Evolutionary conservation across 2,888 invertebrate genomes (phyloP).

Genomic region (Abrostola tripartita): DNA sequence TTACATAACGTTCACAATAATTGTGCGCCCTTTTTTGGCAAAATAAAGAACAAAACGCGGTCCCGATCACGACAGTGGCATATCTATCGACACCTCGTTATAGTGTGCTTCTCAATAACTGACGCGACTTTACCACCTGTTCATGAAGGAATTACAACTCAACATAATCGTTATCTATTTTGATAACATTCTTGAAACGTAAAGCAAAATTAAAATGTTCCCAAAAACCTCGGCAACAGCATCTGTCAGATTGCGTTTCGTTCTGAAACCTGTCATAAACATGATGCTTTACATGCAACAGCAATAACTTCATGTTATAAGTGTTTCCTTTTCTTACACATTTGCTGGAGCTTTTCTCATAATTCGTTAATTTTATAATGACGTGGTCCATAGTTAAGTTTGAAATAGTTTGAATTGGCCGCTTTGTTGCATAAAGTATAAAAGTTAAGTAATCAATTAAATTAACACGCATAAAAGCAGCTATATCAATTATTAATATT

Average conservation of each 20-base stretch:
- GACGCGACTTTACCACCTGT: slow-evolving; percentile 64
- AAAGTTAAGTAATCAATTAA: no score
- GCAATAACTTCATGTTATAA: background rate
- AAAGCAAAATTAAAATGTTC: slow-evolving; percentile 68
- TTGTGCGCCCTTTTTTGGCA: slow-evolving; percentile 73
- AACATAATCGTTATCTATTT: slow-evolving; percentile 80
- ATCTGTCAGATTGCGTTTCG: slow-evolving; percentile 56
- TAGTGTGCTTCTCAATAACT: slow-evolving; percentile 51
- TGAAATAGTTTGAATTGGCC: no score
- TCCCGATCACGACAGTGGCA: slow-evolving; percentile 71
- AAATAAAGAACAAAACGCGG: slow-evolving; percentile 72
- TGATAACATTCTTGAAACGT: slow-evolving; percentile 78
- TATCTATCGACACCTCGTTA: slow-evolving; percentile 61
- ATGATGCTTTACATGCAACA: background rate
- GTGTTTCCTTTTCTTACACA: background rate
- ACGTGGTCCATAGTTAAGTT: no score
- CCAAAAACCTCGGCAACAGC: slow-evolving; percentile 63
- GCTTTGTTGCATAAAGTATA: no score
- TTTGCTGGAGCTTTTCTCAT: background rate
- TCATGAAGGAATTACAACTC: slow-evolving; percentile 59
- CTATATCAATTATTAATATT: no score
- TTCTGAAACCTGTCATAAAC: slow-evolving; percentile 43
- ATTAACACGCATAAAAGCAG: no score
- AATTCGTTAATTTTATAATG: no score
- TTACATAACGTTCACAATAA: slow-evolving; percentile 85